Percentiles rank a stretch among this genome's conserved stretches.
Evolutionary conservation across 53 echinoderm and acorn worm genomes (phyloP).

Genomic region (Luidia sarsii): DNA sequence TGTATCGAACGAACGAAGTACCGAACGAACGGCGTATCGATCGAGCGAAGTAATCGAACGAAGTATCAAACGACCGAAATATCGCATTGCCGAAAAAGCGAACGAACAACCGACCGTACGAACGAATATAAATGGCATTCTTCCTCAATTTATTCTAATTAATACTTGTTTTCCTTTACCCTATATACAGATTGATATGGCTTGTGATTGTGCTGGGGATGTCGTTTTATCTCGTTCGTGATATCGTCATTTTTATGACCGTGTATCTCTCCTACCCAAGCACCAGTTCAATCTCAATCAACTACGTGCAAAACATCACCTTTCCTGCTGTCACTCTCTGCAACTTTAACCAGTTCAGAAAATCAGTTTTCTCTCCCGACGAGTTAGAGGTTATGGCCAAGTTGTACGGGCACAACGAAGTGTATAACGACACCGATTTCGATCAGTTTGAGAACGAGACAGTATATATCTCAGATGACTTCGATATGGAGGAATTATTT

Average conservation of each 20-base stretch:
- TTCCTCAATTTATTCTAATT: no score
- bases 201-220: background rate
- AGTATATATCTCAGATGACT: no score
- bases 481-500: background rate
- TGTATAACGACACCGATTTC: no score
- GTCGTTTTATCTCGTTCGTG: background rate
- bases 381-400: background rate
- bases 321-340: constrained; percentile 81
- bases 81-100: no score
- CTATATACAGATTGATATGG: constrained; percentile 21
- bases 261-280: constrained; percentile 46
- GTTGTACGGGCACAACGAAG: background rate
- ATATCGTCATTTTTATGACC: background rate
- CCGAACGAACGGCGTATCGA: no score
- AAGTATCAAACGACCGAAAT: no score
- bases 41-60: no score
- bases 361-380: background rate
- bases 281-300: constrained; percentile 48
- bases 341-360: constrained; percentile 71
- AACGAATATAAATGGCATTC: no score
- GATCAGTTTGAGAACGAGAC: no score
- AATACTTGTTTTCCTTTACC: no score
- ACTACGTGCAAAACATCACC: constrained; percentile 38
- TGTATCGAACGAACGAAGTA: no score
- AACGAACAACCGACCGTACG: no score